These are phyloP conservation scores for Zaprionus gabonicus DNA, from an alignment of 1,140 invertebrate genomes.

Conservation along the genomic window DNA sequence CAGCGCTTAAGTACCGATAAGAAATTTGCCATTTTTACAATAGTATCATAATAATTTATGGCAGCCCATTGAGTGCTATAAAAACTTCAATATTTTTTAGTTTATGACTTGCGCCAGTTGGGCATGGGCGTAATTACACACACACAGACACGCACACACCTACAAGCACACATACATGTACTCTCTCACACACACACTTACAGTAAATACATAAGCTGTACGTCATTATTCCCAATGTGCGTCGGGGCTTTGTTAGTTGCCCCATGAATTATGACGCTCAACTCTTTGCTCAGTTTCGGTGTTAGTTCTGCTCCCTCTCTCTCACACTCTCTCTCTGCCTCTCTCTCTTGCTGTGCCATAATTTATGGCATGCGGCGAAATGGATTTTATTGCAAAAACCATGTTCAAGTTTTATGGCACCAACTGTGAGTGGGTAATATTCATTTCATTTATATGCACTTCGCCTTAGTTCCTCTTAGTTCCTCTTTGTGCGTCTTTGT, in stretches of 20 bases:
- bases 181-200: neutral
- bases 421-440: conserved; percentile 79
- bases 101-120: conserved; percentile 81
- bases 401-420: conserved; percentile 79
- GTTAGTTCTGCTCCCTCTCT: conserved; percentile 36
- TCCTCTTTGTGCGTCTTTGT: neutral
- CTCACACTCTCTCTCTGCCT: conserved; percentile 14
- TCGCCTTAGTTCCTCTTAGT: conserved; percentile 33
- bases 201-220: conserved; percentile 55
- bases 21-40: conserved; percentile 83
- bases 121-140: conserved; percentile 77
- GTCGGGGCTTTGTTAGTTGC: conserved; percentile 59
- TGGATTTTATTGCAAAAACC: conserved; percentile 84
- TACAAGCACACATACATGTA: conserved; percentile 10
- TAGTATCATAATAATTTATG: conserved; percentile 84
- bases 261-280: conserved; percentile 75
- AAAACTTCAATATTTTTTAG: conserved; percentile 84
- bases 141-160: conserved; percentile 32
- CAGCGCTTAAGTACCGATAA: conserved; percentile 79
- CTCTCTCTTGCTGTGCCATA: conserved; percentile 51
- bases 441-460: conserved; percentile 79
- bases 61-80: conserved; percentile 79
- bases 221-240: conserved; percentile 68
- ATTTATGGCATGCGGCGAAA: conserved; percentile 84
- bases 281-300: conserved; percentile 62